Percentiles rank a stretch among this genome's conserved stretches.
These are phyloP conservation scores for Pseudomugil gertrudae DNA, from an alignment of 2,797 vertebrate genomes.

Conservation along the genomic window DNA sequence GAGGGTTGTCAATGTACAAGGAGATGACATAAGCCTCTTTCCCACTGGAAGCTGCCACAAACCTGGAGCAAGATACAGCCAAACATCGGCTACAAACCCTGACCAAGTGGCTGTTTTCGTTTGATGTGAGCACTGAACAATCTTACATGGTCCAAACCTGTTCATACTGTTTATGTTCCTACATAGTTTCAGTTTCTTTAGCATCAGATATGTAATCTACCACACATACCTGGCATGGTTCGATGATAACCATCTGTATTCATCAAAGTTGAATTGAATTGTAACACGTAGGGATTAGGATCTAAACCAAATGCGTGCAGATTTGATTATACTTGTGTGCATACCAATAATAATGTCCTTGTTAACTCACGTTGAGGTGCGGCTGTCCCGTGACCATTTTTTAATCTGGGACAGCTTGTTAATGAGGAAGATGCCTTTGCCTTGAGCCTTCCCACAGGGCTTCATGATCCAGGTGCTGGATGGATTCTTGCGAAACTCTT, in stretches of 20 bases:
- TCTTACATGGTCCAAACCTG: not conserved
- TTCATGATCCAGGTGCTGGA: conserved; percentile 99
- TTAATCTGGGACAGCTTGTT: conserved; percentile 99
- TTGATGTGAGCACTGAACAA: too few relatives aligned
- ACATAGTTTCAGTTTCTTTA: too few relatives aligned
- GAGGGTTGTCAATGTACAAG: conserved; percentile 94
- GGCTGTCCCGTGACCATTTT: conserved; percentile 98
- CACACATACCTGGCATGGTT: too few relatives aligned
- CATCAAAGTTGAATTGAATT: too few relatives aligned
- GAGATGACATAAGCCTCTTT: conserved; percentile 99
- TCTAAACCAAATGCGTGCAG: too few relatives aligned
- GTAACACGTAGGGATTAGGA: too few relatives aligned
- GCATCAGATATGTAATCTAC: too few relatives aligned
- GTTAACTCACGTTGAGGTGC: conserved; percentile 91
- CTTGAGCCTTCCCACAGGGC: conserved; percentile 97
- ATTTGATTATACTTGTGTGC: not conserved
- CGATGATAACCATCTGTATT: too few relatives aligned
- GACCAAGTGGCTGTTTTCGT: not conserved
- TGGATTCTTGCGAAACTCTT: conserved; percentile 96
- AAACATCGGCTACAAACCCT: conserved; percentile 4
- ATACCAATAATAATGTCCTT: too few relatives aligned
- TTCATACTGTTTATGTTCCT: too few relatives aligned
- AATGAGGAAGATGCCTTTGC: conserved; percentile 98
- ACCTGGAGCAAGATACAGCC: conserved; percentile 70
- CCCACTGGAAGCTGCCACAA: conserved; percentile 88